phyloP scores from a whole-genome alignment of 2,113 vertebrate species.

The Girardinichthys multiradiatus region DNA sequence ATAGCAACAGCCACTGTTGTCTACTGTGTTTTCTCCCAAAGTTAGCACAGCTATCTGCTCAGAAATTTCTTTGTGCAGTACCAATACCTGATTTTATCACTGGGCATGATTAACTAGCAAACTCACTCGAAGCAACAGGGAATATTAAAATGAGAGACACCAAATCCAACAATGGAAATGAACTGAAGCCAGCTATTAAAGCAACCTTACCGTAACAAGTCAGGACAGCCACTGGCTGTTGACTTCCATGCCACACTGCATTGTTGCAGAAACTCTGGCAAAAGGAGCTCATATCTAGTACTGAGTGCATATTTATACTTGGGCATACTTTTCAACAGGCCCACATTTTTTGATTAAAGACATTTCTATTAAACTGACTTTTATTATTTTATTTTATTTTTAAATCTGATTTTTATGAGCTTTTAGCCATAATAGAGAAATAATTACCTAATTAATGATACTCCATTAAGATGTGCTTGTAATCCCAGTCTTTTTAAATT shows the following conservation, averaged over 20 bases:
- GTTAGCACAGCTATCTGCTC: no score
- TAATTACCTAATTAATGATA: not conserved
- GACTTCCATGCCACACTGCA: not conserved
- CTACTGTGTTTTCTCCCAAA: no score
- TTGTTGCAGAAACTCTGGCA: not conserved
- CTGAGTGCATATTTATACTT: not conserved
- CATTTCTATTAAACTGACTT: not conserved
- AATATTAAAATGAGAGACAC: constrained; percentile 1
- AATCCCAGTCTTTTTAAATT: no score
- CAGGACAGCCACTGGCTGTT: not conserved
- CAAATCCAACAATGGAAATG: not conserved
- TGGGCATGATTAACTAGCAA: no score
- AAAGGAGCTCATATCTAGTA: not conserved
- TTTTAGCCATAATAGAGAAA: not conserved
- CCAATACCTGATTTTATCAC: no score
- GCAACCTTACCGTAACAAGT: no score
- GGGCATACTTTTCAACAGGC: not conserved
- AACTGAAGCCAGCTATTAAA: no score
- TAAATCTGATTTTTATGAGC: not conserved
- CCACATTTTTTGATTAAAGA: not conserved
- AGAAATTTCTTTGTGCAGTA: no score
- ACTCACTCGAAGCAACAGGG: not conserved
- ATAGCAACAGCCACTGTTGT: no score
- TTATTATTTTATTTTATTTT: no score
- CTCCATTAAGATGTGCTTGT: not conserved